A percentile compares a stretch with the other conserved stretches of the same genome.
These are phyloP conservation scores for Aplocera efformata DNA, from an alignment of 2,888 invertebrate genomes.

Conservation along the genomic window DNA sequence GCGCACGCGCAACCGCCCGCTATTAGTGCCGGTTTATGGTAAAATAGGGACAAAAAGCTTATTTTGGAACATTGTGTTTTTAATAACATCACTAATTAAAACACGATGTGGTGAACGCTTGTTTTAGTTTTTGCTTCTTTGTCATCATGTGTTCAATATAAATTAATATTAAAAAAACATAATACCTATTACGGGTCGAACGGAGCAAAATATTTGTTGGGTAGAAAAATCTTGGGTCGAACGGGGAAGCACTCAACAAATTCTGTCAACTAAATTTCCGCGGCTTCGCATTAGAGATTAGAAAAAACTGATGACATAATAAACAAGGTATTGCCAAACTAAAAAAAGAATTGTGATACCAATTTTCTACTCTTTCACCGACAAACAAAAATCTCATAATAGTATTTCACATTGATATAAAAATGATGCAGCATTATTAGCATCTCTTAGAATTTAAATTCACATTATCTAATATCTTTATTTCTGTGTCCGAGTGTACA, in stretches of 20 bases:
- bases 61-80: constrained; percentile 44
- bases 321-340: constrained; percentile 3
- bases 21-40: constrained; percentile 68
- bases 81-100: constrained; percentile 37
- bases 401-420: constrained; percentile 21
- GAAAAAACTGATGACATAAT: constrained; percentile 10
- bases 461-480: constrained; percentile 45
- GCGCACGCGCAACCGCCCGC: constrained; percentile 44
- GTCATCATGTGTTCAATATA: background rate
- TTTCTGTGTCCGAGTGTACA: constrained; percentile 23
- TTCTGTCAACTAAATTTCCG: no score
- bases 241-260: no score
- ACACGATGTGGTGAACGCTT: constrained; percentile 18
- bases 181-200: no score
- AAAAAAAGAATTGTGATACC: constrained; percentile 15
- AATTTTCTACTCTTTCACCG: constrained; percentile 16
- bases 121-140: constrained; percentile 5
- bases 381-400: constrained; percentile 20
- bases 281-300: no score
- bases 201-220: no score
- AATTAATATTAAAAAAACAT: background rate
- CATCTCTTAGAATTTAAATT: constrained; percentile 34
- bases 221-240: no score
- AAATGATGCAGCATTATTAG: constrained; percentile 23
- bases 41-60: constrained; percentile 45